A percentile compares a stretch with the other conserved stretches of the same genome.
phyloP scores from a whole-genome alignment of 2,888 invertebrate genomes.

The Euspilapteryx auroguttella region DNA sequence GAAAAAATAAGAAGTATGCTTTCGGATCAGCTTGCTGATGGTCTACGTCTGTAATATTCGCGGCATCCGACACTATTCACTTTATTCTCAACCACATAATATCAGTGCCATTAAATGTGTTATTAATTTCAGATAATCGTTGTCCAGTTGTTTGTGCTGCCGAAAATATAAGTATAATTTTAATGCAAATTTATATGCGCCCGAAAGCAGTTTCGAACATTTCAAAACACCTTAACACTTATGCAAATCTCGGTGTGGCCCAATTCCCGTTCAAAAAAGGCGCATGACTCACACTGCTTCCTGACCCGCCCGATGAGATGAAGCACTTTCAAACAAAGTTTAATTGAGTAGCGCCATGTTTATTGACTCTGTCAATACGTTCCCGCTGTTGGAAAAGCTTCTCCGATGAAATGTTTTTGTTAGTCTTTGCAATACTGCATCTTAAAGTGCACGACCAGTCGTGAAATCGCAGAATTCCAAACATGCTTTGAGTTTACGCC shows the following conservation, averaged over 20 bases:
- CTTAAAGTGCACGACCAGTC: background rate
- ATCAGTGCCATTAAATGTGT: background rate
- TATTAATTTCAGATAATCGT: slow-evolving; percentile 2
- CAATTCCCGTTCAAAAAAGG: slow-evolving; percentile 27
- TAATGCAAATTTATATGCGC: slow-evolving; percentile 2
- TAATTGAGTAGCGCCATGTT: slow-evolving; percentile 26
- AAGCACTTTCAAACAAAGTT: slow-evolving; percentile 14
- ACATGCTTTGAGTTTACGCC: background rate
- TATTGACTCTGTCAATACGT: slow-evolving; percentile 29
- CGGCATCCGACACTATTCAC: background rate
- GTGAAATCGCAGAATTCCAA: background rate
- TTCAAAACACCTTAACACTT: slow-evolving; percentile 18
- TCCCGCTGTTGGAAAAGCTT: slow-evolving; percentile 15
- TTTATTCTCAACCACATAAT: background rate
- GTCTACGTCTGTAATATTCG: no score
- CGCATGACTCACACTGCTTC: slow-evolving; percentile 27
- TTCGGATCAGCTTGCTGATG: no score
- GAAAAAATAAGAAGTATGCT: no score
- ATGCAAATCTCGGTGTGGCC: slow-evolving; percentile 26
- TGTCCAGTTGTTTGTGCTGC: slow-evolving; percentile 1
- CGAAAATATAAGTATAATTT: background rate
- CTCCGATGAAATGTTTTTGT: background rate
- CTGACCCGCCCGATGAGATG: slow-evolving; percentile 15
- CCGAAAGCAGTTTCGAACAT: slow-evolving; percentile 5
- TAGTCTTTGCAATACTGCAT: no score